phyloP scores from a whole-genome alignment of 2,888 invertebrate genomes.

The Coelopa pilipes region DNA sequence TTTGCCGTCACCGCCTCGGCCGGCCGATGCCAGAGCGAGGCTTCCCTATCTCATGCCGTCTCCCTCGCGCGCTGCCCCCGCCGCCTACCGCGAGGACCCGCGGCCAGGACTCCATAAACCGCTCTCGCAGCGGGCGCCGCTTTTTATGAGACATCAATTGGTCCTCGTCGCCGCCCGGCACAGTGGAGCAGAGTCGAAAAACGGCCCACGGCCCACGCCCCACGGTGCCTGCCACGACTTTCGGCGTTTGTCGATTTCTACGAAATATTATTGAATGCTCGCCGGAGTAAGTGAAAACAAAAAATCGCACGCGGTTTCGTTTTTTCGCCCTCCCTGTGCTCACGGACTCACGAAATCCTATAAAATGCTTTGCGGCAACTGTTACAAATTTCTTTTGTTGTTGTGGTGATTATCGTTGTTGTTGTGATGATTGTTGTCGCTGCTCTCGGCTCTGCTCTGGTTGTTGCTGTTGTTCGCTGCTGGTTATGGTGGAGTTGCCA shows the following conservation, averaged over 20 bases:
- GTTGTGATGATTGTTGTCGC: neutral
- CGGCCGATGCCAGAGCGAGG: neutral
- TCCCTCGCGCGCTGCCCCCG: neutral
- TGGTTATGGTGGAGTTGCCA: neutral
- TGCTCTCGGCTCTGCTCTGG: neutral
- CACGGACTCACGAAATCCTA: neutral
- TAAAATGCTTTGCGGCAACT: constrained; percentile 14
- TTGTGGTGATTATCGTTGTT: neutral
- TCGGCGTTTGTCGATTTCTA: neutral
- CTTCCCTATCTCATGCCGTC: neutral
- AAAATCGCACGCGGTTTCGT: neutral
- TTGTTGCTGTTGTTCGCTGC: neutral
- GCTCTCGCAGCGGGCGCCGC: neutral
- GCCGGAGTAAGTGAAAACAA: neutral
- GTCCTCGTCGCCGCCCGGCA: neutral
- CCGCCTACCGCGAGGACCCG: too few relatives aligned
- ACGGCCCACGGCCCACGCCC: too few relatives aligned
- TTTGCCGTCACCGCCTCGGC: neutral
- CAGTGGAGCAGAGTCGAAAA: neutral
- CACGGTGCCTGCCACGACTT: too few relatives aligned
- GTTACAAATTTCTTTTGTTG: constrained; percentile 1
- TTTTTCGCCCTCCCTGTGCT: neutral
- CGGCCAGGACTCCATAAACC: constrained; percentile 2
- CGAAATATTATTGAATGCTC: neutral
- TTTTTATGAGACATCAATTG: constrained; percentile 22